These are phyloP conservation scores for Zoanthus sansibaricus DNA, from an alignment of 92 coral and sea anemone genomes.

Conservation along the genomic window DNA sequence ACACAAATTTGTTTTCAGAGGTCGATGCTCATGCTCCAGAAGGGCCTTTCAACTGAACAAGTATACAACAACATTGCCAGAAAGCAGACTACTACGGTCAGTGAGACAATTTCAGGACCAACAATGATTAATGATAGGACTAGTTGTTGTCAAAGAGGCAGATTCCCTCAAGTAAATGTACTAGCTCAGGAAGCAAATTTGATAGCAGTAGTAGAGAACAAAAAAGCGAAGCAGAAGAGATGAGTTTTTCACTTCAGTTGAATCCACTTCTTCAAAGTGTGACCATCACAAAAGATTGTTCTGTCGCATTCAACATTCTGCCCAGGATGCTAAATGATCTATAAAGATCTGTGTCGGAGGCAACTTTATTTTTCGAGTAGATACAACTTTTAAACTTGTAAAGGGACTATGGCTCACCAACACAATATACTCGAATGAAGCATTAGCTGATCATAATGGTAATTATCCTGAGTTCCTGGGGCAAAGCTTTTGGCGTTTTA, in stretches of 20 bases:
- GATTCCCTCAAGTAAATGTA: constrained; percentile 31
- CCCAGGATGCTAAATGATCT: constrained; percentile 68
- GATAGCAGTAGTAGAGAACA: constrained; percentile 39
- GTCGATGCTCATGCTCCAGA: constrained; percentile 48
- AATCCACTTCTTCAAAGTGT: constrained; percentile 65
- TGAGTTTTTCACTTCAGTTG: constrained; percentile 41
- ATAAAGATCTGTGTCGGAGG: constrained; percentile 63
- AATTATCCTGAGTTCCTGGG: constrained; percentile 73
- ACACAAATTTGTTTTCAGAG: constrained; percentile 44
- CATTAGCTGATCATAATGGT: constrained; percentile 53
- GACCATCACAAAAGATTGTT: constrained; percentile 66
- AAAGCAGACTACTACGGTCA: constrained; percentile 45
- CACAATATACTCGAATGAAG: constrained; percentile 66
- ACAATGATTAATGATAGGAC: constrained; percentile 64
- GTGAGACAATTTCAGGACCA: constrained; percentile 55
- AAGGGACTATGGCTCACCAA: constrained; percentile 79
- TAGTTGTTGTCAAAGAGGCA: constrained; percentile 45
- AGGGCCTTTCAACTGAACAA: constrained; percentile 56
- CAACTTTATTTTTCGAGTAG: constrained; percentile 60
- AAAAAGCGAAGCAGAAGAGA: constrained; percentile 57
- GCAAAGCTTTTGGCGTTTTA: constrained; percentile 67
- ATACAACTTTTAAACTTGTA: constrained; percentile 74
- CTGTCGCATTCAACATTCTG: constrained; percentile 62
- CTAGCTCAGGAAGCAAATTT: constrained; percentile 14
- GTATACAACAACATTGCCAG: constrained; percentile 56